These are phyloP conservation scores for Orthonevra nobilis DNA, from an alignment of 2,888 invertebrate genomes.

Conservation along the genomic window DNA sequence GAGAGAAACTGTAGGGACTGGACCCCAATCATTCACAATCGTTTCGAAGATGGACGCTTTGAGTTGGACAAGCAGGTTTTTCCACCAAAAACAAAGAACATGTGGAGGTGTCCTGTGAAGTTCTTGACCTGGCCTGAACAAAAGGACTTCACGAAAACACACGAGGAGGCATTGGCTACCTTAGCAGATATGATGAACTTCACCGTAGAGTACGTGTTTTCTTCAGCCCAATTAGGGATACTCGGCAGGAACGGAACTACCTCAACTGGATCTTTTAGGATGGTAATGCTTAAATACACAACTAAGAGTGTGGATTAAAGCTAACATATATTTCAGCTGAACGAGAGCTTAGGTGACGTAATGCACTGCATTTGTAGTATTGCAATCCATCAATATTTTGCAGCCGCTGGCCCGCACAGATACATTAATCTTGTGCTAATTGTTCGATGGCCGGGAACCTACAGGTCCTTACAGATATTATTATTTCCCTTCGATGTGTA, in stretches of 20 bases:
- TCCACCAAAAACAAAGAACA: not conserved
- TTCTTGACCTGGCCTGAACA: not conserved
- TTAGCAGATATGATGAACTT: not conserved
- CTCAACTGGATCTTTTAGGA: not conserved
- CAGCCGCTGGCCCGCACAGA: no score
- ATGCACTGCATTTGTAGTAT: no score
- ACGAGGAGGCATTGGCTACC: not conserved
- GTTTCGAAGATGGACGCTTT: constrained; percentile 8
- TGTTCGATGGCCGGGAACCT: not conserved
- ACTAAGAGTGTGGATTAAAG: not conserved
- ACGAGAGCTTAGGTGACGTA: no score
- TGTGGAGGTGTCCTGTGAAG: constrained; percentile 1
- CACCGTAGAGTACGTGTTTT: not conserved
- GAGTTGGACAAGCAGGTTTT: not conserved
- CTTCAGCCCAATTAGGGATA: not conserved
- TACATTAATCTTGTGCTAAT: no score
- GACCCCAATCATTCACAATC: not conserved
- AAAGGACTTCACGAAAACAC: not conserved
- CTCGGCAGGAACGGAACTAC: not conserved
- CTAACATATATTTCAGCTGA: no score
- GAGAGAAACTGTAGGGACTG: not conserved
- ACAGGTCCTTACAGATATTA: not conserved
- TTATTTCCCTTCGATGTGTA: not conserved
- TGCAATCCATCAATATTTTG: no score
- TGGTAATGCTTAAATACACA: not conserved